Conservation (phyloP, 2,797 vertebrate species). For the Todus mexicanus region DNA sequence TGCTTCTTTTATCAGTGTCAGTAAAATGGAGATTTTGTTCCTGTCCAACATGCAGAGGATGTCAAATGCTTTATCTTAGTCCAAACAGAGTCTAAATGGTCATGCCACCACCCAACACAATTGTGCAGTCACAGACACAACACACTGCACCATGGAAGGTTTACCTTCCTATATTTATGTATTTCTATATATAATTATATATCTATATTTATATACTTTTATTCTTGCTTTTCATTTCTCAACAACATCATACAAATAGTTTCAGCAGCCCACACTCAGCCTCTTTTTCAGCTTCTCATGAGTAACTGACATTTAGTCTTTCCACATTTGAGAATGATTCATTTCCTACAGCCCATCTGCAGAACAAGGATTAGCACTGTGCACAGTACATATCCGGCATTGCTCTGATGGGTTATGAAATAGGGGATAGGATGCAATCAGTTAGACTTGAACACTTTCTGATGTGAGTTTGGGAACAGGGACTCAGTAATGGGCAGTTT, state of each 20-base stretch:
- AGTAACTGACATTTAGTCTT: not conserved
- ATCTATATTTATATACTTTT: too few species aligned
- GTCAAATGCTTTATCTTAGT: not conserved
- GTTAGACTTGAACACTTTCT: not conserved
- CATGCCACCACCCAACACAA: accelerated
- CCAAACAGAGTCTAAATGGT: accelerated
- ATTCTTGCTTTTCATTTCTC: not conserved
- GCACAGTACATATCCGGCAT: not conserved
- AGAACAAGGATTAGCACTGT: not conserved
- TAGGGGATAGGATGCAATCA: not conserved
- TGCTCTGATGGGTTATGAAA: not conserved
- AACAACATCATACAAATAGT: not conserved
- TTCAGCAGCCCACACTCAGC: not conserved
- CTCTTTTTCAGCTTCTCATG: not conserved
- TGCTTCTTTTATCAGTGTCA: not conserved
- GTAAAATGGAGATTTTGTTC: not conserved
- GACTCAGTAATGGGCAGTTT: not conserved
- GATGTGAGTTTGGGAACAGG: not conserved
- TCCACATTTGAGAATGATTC: not conserved
- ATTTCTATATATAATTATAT: too few species aligned
- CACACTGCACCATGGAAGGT: not conserved
- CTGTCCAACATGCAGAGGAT: not conserved
- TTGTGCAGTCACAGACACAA: not conserved
- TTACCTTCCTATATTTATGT: too few species aligned
- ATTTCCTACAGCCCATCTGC: not conserved